Conservation (phyloP, 2,888 invertebrate species). For the Polydrusus pterygomalis region DNA sequence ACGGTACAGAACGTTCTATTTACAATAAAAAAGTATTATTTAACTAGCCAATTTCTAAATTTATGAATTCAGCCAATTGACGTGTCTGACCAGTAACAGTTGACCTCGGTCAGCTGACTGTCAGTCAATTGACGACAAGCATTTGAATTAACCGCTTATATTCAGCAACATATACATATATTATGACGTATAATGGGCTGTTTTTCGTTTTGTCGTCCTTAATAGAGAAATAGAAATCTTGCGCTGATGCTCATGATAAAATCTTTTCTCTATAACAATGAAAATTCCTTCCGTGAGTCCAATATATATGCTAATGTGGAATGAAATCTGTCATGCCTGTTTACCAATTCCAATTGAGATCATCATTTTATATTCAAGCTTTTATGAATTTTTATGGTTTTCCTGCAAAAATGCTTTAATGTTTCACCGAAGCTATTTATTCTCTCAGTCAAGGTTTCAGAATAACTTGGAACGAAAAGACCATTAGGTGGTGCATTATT, state of each 20-base stretch:
- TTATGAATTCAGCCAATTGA: too few species aligned
- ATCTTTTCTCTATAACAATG: conserved; percentile 23
- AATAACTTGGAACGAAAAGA: conserved; percentile 19
- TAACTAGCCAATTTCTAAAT: too few species aligned
- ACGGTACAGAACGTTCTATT: too few species aligned
- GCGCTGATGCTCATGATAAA: conserved; percentile 5
- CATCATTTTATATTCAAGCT: conserved; percentile 48
- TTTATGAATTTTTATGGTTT: conserved; percentile 44
- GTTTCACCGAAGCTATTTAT: conserved; percentile 12
- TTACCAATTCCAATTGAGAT: conserved; percentile 57
- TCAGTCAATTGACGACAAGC: too few species aligned
- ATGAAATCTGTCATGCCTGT: conserved; percentile 59
- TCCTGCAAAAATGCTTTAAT: conserved; percentile 44
- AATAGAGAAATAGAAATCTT: not conserved
- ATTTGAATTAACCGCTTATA: too few species aligned
- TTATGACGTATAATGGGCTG: too few species aligned
- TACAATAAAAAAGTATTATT: too few species aligned
- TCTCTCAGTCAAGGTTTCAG: conserved; percentile 5
- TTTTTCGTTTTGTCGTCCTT: not conserved
- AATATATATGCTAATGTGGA: conserved; percentile 63
- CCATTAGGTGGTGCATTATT: conserved; percentile 12
- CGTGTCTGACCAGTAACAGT: too few species aligned
- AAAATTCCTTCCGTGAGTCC: conserved; percentile 47
- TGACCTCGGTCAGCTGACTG: too few species aligned
- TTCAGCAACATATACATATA: too few species aligned